Percentiles rank a stretch among this genome's conserved stretches.
Evolutionary conservation across 1,140 invertebrate genomes (phyloP).

Genomic region (Orius insidiosus): DNA sequence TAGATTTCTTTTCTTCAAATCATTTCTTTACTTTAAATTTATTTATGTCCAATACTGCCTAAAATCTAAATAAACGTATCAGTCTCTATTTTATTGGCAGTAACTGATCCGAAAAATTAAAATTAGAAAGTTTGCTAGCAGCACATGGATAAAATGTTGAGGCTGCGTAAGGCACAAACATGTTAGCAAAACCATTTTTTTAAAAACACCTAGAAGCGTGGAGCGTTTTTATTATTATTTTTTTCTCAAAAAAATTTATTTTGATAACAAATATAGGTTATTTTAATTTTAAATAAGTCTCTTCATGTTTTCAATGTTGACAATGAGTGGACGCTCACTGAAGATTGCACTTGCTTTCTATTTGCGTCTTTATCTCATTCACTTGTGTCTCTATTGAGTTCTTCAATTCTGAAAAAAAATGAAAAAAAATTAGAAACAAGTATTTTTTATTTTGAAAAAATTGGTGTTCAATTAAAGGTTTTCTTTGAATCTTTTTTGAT

Average conservation of each 20-base stretch:
- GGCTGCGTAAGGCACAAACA: no score
- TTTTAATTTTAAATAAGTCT: slow-evolving; percentile 14
- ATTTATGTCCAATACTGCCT: no score
- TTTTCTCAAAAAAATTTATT: neutral
- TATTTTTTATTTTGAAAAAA: neutral
- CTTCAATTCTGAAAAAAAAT: slow-evolving; percentile 66
- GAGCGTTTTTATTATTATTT: neutral
- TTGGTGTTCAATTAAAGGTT: no score
- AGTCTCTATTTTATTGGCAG: no score
- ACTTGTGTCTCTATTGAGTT: slow-evolving; percentile 88
- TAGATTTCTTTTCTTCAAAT: no score
- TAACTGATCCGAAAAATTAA: no score
- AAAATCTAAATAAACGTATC: no score
- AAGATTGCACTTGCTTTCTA: slow-evolving; percentile 83
- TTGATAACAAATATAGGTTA: neutral
- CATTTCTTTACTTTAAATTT: no score
- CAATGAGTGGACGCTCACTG: slow-evolving; percentile 39
- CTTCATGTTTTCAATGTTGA: slow-evolving; percentile 15
- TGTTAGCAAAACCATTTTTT: neutral
- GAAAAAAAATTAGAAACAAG: slow-evolving; percentile 8
- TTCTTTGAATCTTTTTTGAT: neutral
- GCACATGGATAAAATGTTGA: no score
- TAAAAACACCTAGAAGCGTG: slow-evolving; percentile 1
- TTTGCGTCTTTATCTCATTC: slow-evolving; percentile 82
- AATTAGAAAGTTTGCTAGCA: no score